Conservation (phyloP, 2,888 invertebrate genomes). For the Cyrtodaria siliqua region DNA sequence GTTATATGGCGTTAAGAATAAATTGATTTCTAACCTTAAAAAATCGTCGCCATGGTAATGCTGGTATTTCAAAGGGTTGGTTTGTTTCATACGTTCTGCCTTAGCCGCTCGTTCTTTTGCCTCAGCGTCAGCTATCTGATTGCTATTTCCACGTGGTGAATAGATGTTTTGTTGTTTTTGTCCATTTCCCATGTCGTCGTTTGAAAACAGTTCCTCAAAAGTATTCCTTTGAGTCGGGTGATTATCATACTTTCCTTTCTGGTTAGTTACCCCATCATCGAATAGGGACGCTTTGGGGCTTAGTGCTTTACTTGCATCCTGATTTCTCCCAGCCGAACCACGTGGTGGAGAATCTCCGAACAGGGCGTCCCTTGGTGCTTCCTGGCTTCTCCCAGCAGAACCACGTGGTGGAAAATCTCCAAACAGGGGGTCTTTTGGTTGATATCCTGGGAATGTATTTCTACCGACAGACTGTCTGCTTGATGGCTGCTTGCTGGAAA, state of each 20-base stretch:
- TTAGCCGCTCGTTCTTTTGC: neutral
- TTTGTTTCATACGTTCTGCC: constrained; percentile 7
- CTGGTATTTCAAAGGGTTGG: constrained; percentile 25
- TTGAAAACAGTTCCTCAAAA: too few relatives aligned
- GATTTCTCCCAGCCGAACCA: neutral
- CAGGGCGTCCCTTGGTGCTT: neutral
- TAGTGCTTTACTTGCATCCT: constrained; percentile 1
- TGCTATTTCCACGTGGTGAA: too few relatives aligned
- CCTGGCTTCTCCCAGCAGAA: neutral
- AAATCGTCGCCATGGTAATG: constrained; percentile 27
- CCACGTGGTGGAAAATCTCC: neutral
- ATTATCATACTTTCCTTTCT: too few relatives aligned
- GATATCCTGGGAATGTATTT: neutral
- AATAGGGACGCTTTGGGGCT: neutral
- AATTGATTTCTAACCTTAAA: neutral
- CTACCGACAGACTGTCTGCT: neutral
- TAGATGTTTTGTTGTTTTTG: too few relatives aligned
- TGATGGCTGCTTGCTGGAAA: constrained; percentile 1
- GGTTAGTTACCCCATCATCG: too few relatives aligned
- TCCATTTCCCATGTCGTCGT: too few relatives aligned
- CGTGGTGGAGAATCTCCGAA: too few relatives aligned
- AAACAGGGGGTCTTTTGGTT: neutral
- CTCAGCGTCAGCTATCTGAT: too few relatives aligned
- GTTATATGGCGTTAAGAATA: too few relatives aligned
- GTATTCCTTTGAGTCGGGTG: too few relatives aligned